Evolutionary conservation across 1,140 invertebrate species (phyloP).

Genomic region (Aporrectodea caliginosa): DNA sequence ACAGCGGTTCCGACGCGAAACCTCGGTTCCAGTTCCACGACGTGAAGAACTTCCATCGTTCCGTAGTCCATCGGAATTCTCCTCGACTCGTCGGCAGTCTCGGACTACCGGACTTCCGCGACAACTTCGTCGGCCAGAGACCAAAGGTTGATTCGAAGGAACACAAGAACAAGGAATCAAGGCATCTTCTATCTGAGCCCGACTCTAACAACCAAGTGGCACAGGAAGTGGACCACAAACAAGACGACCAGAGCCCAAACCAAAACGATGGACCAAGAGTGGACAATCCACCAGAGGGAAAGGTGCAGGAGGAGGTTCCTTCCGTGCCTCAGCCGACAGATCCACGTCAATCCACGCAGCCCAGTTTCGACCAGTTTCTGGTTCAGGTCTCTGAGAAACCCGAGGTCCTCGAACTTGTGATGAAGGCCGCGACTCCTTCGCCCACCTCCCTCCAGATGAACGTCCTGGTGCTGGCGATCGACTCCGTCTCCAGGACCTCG

Average conservation of each 20-base stretch:
- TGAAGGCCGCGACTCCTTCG: no score
- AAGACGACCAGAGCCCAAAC: background rate
- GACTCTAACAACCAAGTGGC: background rate
- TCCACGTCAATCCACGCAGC: background rate
- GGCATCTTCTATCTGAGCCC: no score
- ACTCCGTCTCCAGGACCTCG: background rate
- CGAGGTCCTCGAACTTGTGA: background rate
- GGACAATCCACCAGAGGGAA: background rate
- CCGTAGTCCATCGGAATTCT: background rate
- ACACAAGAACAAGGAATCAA: no score
- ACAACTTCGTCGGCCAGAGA: background rate
- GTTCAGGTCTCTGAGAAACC: slow-evolving; percentile 10
- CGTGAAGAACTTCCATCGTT: background rate
- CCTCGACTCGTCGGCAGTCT: background rate
- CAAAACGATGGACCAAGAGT: background rate
- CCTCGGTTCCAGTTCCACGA: background rate
- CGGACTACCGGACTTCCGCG: background rate
- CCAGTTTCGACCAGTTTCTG: slow-evolving; percentile 3
- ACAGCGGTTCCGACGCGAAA: background rate
- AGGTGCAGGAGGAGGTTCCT: background rate
- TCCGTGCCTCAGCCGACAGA: background rate
- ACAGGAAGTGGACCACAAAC: background rate
- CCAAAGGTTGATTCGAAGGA: background rate
- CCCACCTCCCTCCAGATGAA: background rate
- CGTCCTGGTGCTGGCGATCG: slow-evolving; percentile 15